Evolutionary conservation across 2,888 invertebrate species (phyloP).

Genomic region (Mimumesa dahlbomi): DNA sequence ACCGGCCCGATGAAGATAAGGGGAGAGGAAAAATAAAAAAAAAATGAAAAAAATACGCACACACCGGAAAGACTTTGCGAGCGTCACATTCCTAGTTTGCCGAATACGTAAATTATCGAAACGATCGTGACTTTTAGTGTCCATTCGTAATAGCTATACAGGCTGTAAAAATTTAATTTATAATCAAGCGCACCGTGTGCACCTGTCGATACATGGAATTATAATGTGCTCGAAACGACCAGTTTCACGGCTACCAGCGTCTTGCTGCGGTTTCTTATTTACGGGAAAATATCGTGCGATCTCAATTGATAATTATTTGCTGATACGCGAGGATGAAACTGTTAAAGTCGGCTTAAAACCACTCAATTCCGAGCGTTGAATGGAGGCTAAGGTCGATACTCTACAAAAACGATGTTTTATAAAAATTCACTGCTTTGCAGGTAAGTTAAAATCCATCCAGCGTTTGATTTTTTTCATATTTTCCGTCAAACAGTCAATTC

Average conservation of each 20-base stretch:
- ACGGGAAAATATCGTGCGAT: no score
- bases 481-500: no score
- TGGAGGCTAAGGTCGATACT: no score
- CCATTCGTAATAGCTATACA: neutral
- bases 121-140: neutral
- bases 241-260: neutral
- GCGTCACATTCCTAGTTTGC: neutral
- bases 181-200: neutral
- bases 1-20: conserved; percentile 2
- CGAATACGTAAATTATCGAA: conserved; percentile 9
- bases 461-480: no score
- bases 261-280: no score
- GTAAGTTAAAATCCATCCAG: no score
- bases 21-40: neutral
- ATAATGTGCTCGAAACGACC: neutral
- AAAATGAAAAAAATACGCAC: neutral
- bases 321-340: no score
- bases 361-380: no score
- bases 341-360: no score
- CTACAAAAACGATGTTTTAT: no score
- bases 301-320: no score
- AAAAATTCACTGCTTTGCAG: no score
- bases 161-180: neutral
- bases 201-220: neutral
- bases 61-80: conserved; percentile 5